A percentile compares a stretch with the other conserved stretches of the same genome.
Evolutionary conservation across 2,888 invertebrate genomes (phyloP).

Genomic region (Pandemis cinnamomeana): DNA sequence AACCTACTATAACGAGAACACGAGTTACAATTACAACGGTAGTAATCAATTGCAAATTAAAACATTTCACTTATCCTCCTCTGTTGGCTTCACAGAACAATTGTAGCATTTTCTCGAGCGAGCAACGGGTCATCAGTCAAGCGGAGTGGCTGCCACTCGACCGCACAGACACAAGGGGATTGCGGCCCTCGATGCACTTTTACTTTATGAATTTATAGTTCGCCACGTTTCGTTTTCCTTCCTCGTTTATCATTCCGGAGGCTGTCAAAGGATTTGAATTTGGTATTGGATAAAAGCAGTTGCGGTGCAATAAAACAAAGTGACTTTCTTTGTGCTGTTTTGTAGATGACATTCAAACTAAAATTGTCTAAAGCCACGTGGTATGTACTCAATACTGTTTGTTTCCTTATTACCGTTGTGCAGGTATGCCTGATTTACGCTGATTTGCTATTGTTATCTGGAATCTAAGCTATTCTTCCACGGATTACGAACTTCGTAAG

Average conservation of each 20-base stretch:
- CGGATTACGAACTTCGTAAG: slow-evolving; percentile 8
- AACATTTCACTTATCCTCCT: slow-evolving; percentile 47
- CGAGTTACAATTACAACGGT: not conserved
- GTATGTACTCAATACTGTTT: slow-evolving; percentile 11
- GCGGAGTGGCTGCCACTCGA: slow-evolving; percentile 66
- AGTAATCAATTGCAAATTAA: slow-evolving; percentile 38
- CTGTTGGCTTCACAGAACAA: slow-evolving; percentile 53
- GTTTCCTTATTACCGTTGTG: slow-evolving; percentile 30
- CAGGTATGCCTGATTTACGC: slow-evolving; percentile 20
- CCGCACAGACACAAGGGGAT: slow-evolving; percentile 58
- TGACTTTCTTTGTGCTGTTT: slow-evolving; percentile 23
- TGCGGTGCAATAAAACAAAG: slow-evolving; percentile 31
- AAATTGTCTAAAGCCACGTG: slow-evolving; percentile 4
- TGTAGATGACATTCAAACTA: slow-evolving; percentile 16
- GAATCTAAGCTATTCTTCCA: slow-evolving; percentile 16
- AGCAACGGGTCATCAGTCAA: slow-evolving; percentile 63
- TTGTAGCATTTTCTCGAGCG: slow-evolving; percentile 58
- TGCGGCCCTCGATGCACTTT: slow-evolving; percentile 69
- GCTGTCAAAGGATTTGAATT: slow-evolving; percentile 51
- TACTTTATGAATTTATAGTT: slow-evolving; percentile 67
- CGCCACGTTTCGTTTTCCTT: slow-evolving; percentile 63
- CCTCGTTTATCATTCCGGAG: slow-evolving; percentile 64
- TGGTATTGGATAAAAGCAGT: slow-evolving; percentile 32
- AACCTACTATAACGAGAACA: not conserved
- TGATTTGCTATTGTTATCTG: slow-evolving; percentile 36